Evolutionary conservation across 2,113 vertebrate species (phyloP), one percentile per base, ranked within the genome.

Genomic region (Actinemys pallida): DNA sequence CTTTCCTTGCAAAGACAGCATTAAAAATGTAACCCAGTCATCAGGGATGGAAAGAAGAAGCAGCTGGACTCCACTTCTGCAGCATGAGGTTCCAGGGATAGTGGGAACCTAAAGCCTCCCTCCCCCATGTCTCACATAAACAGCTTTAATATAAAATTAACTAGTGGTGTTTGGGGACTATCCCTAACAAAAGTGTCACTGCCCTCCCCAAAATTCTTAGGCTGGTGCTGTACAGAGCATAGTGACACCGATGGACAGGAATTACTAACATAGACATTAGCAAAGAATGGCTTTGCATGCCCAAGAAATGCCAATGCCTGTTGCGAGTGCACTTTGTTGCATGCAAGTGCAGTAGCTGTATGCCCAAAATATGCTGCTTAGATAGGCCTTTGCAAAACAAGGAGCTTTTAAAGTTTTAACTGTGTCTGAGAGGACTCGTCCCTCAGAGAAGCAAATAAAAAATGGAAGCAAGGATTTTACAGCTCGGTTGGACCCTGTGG

Each of bases 381-480:
- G 84, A 83, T 45, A 76, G 24, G 31, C 47, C 92, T 79, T 52
- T 91, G 94, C 3, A 25, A 90, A 95, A 75, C 10, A 11, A 85
- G 14, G 69, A 87, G 50, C 90, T 92, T 91, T 42, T 52, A 91
- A 93, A 92, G 75, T 54, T 90, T 94, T 86, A 76, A 82, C 25
- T n/a, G n/a, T 81, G 59, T n/a, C 86, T 84, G 83, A 83, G 88
- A 81, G 92, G 45, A 1, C 10, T 90, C 89, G 86, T 96, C 65
- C 83, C 84, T 91, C 79, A 65, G 31, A 95, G 87, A 47, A 90
- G 20, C 22, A 88, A 81, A 83, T 87, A 0, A 96, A 84, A 94
- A 95, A 94, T 62, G 20, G 65, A 35, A 93, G n/a, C 24, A 16
- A 82, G 50, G 24, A 29, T 82, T 96, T 96, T 91, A 81, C 0